Evolutionary conservation across 2,888 invertebrate species (phyloP).

Genomic region (Dasysyrphus tricinctus): DNA sequence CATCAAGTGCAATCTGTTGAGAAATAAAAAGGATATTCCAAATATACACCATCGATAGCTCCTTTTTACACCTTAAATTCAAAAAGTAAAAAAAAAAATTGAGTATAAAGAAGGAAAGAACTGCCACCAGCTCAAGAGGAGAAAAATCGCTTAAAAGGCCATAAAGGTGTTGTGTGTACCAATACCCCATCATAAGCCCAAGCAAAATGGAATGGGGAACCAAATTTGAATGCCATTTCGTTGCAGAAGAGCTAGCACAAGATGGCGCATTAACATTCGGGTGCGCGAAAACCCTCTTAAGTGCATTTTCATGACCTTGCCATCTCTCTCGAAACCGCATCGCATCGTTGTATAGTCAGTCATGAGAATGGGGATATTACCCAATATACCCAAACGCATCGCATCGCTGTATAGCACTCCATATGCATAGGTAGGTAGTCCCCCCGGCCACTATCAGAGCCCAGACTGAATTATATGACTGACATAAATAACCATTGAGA

Average conservation of each 20-base stretch:
- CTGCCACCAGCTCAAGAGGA: slow-evolving; percentile 34
- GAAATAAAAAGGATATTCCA: slow-evolving; percentile 40
- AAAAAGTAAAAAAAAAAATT: slow-evolving; percentile 29
- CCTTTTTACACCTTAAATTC: slow-evolving; percentile 38
- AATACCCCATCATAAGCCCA: background rate
- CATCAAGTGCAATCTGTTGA: slow-evolving; percentile 64
- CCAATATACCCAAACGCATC: background rate
- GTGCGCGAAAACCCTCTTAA: slow-evolving; percentile 52
- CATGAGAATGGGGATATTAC: background rate
- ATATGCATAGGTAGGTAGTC: background rate
- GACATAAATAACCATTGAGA: slow-evolving; percentile 75
- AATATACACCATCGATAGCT: slow-evolving; percentile 47
- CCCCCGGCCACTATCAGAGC: background rate
- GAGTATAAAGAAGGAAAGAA: slow-evolving; percentile 6
- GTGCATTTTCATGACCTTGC: slow-evolving; percentile 68
- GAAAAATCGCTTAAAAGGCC: slow-evolving; percentile 72
- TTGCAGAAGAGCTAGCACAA: slow-evolving; percentile 36
- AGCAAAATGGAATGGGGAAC: slow-evolving; percentile 21
- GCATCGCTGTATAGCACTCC: background rate
- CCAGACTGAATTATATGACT: slow-evolving; percentile 72
- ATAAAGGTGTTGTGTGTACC: slow-evolving; percentile 63
- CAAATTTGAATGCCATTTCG: slow-evolving; percentile 69
- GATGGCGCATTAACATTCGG: slow-evolving; percentile 42
- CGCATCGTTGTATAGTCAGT: background rate
- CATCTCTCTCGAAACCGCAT: slow-evolving; percentile 46